Conservation (phyloP, 2,888 invertebrate species). For the Formica aserva region DNA sequence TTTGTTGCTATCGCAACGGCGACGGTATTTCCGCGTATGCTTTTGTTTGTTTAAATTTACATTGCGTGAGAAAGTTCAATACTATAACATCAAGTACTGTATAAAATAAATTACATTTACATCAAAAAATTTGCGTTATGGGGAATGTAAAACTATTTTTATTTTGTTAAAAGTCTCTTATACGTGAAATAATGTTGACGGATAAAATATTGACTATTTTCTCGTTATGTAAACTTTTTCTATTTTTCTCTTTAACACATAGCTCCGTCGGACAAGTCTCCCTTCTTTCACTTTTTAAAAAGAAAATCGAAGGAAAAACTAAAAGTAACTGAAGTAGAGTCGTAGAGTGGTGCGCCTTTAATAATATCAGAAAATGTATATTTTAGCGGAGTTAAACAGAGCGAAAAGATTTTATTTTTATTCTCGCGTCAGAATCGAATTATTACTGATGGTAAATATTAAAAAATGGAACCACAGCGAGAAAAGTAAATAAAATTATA, state of each 20-base stretch:
- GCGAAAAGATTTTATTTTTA: neutral
- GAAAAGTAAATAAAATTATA: neutral
- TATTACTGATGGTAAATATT: conserved; percentile 68
- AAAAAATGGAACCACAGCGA: conserved; percentile 25
- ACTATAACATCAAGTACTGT: conserved; percentile 1
- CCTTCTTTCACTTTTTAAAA: neutral
- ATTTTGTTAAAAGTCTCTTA: conserved; percentile 18
- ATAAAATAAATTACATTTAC: conserved; percentile 39
- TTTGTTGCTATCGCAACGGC: conserved; percentile 19
- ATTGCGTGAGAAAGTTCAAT: conserved; percentile 18
- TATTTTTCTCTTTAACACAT: neutral
- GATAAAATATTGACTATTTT: conserved; percentile 20
- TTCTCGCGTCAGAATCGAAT: conserved; percentile 18
- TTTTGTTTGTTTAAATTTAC: conserved; percentile 24
- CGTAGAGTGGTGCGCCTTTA: neutral
- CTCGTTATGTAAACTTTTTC: conserved; percentile 3
- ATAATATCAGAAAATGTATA: neutral
- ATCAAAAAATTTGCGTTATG: conserved; percentile 2
- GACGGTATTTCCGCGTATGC: conserved; percentile 22
- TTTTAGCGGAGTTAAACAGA: neutral
- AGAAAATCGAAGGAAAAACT: neutral
- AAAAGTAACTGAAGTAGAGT: conserved; percentile 3
- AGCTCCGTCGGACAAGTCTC: neutral
- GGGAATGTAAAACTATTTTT: neutral
- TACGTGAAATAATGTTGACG: neutral